Evolutionary conservation across 2,113 vertebrate species (phyloP).

Genomic region (Addax nasomaculatus): DNA sequence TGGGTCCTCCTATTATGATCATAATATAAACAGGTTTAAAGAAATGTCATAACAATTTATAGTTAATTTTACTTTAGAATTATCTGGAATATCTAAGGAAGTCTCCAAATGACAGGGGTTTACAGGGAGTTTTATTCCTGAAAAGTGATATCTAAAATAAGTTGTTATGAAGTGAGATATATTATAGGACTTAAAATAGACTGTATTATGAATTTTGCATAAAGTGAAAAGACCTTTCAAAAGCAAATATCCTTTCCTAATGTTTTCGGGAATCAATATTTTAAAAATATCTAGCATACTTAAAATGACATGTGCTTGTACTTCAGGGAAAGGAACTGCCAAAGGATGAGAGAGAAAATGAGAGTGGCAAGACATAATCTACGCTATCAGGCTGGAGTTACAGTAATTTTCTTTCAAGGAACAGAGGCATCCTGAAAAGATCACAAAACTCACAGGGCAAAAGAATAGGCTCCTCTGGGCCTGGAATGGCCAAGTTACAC

Average conservation of each 20-base stretch:
- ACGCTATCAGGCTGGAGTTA: not conserved
- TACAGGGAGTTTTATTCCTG: not conserved
- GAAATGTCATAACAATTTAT: not conserved
- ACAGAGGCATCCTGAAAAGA: conserved; percentile 13
- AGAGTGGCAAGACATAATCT: not conserved
- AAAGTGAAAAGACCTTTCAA: conserved; percentile 13
- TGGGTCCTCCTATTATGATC: not conserved
- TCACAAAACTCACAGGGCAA: not conserved
- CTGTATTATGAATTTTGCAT: not conserved
- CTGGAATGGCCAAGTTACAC: not conserved
- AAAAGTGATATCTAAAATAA: conserved; percentile 6
- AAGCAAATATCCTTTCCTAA: not conserved
- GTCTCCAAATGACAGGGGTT: not conserved
- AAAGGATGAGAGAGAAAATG: not conserved
- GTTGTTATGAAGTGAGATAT: not conserved
- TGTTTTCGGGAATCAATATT: not conserved
- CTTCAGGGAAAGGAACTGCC: not conserved
- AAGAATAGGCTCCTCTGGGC: not conserved
- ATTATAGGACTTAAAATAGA: not conserved
- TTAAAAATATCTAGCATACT: not conserved
- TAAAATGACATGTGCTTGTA: not conserved
- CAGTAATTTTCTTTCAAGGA: not conserved
- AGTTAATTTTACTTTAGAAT: conserved; percentile 26
- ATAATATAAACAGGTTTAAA: not conserved
- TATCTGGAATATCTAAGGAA: not conserved